Evolutionary conservation across 2,113 vertebrate species (phyloP).

Genomic region (Elanoides forficatus): DNA sequence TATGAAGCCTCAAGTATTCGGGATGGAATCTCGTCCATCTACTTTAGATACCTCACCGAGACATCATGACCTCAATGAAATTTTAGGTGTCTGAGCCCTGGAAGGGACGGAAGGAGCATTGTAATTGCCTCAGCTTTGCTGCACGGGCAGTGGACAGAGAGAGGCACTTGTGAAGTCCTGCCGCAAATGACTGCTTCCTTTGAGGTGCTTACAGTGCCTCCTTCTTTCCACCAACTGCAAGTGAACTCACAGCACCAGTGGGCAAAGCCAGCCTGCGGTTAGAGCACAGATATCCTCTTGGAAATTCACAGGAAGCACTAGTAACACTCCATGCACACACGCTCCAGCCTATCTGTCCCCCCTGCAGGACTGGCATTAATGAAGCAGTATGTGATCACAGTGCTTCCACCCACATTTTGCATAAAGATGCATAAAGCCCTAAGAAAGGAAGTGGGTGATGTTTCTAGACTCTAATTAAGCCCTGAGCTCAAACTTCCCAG

Average conservation of each 20-base stretch:
- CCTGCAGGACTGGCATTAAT: not conserved
- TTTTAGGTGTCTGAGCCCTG: not conserved
- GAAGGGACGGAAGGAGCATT: not conserved
- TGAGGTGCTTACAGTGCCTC: not conserved
- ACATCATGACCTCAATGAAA: not conserved
- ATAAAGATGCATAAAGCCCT: not conserved
- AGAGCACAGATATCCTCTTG: not conserved
- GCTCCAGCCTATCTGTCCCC: not conserved
- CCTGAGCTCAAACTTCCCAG: not conserved
- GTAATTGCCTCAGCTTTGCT: not conserved
- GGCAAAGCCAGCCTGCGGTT: not conserved
- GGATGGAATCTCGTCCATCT: not conserved
- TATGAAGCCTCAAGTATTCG: not conserved
- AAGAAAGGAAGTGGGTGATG: conserved; percentile 43
- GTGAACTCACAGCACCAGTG: not conserved
- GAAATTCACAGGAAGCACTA: not conserved
- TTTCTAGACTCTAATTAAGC: conserved; percentile 32
- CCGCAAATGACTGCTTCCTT: not conserved
- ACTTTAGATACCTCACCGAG: not conserved
- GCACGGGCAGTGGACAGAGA: not conserved
- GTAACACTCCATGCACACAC: not conserved
- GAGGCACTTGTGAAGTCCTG: not conserved
- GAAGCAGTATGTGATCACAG: not conserved
- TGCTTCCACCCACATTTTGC: conserved; percentile 27
- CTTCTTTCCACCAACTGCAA: not conserved